A percentile compares a stretch with the other conserved stretches of the same genome.
phyloP scores from a whole-genome alignment of 2,797 vertebrate genomes.

The Petrocephalus schoutedeni region DNA sequence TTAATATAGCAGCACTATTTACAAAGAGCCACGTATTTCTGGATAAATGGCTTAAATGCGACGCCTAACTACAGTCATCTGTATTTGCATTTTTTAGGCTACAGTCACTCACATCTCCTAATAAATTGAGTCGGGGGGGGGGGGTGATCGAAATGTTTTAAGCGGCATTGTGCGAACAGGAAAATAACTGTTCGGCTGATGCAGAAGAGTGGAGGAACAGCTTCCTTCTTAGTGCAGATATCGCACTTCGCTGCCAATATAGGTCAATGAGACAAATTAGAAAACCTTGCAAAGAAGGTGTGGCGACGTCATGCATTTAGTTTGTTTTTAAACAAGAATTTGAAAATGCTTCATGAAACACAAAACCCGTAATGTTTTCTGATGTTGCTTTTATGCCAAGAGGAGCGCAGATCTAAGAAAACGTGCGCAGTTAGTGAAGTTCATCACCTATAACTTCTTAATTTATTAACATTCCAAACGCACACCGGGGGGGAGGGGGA shows the following conservation, averaged over 20 bases:
- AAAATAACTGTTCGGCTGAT: background rate
- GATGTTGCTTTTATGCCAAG: background rate
- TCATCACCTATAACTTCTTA: slow-evolving; percentile 19
- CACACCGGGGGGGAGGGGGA: background rate
- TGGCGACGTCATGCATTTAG: background rate
- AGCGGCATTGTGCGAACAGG: background rate
- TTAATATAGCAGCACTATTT: background rate
- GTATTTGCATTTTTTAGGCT: slow-evolving; percentile 8
- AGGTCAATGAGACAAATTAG: background rate
- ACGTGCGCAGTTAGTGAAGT: background rate
- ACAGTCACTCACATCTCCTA: background rate
- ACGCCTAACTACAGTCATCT: background rate
- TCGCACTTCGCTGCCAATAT: background rate
- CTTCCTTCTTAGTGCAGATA: background rate
- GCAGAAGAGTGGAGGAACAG: background rate
- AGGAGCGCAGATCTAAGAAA: background rate
- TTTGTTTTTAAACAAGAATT: background rate
- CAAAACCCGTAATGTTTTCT: background rate
- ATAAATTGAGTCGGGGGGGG: background rate
- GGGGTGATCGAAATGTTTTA: background rate
- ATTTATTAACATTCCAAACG: background rate
- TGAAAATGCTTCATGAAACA: background rate
- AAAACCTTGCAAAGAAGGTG: background rate
- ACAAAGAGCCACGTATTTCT: background rate
- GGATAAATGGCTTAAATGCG: background rate